Conservation (phyloP, 2,113 vertebrate species). For the Brienomyrus longianalis region DNA sequence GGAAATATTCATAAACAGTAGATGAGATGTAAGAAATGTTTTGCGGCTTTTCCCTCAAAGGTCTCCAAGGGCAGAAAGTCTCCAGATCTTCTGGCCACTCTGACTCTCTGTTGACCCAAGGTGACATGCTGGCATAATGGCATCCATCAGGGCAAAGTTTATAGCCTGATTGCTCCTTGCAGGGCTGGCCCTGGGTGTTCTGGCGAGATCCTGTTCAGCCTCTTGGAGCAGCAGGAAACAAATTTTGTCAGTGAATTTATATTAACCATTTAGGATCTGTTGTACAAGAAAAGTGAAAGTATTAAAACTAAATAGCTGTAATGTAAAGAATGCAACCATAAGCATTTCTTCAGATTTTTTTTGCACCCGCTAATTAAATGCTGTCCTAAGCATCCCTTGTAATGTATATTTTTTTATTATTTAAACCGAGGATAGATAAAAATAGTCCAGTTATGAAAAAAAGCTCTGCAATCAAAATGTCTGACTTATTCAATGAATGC, state of each 20-base stretch:
- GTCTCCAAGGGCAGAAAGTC: neutral
- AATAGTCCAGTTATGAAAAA: neutral
- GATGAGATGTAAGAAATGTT: neutral
- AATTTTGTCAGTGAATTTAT: neutral
- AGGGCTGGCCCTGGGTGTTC: neutral
- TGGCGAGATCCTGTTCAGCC: neutral
- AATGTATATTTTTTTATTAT: neutral
- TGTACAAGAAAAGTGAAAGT: neutral
- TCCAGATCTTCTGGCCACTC: neutral
- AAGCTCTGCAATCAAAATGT: neutral
- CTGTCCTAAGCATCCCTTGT: neutral
- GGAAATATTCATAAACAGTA: neutral
- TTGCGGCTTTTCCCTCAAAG: neutral
- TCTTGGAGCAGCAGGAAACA: neutral
- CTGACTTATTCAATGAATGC: neutral
- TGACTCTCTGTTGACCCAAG: neutral
- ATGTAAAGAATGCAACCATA: neutral
- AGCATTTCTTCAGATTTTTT: neutral
- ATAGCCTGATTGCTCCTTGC: neutral
- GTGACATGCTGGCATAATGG: neutral
- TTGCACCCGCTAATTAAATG: neutral
- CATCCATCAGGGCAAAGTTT: neutral
- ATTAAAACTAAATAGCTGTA: neutral
- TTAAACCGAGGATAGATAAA: neutral
- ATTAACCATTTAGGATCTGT: neutral